phyloP scores from a whole-genome alignment of 37 sponge, comb jelly and placozoan species.

The Halichondria panicea region DNA sequence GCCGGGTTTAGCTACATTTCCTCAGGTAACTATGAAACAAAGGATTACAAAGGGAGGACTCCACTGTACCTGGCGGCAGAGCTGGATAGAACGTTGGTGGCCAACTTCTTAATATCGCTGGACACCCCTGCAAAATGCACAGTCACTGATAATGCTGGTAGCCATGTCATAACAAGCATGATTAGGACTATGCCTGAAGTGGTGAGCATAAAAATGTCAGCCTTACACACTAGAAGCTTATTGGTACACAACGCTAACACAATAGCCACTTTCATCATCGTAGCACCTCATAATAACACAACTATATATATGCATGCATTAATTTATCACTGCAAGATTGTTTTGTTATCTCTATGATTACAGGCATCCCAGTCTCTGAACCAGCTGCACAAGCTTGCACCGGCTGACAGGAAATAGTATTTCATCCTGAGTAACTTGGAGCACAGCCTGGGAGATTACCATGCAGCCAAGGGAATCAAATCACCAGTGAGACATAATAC shows the following conservation, averaged over 20 bases:
- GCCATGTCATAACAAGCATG: slow-evolving; percentile 43
- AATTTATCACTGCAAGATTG: neutral
- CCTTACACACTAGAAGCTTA: too few species aligned
- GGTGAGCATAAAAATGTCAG: slow-evolving; percentile 17
- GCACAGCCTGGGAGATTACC: neutral
- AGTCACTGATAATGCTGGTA: slow-evolving; percentile 32
- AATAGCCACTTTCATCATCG: too few species aligned
- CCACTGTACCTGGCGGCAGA: slow-evolving; percentile 81
- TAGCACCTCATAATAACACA: too few species aligned
- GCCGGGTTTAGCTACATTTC: neutral
- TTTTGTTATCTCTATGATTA: neutral
- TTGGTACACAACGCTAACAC: too few species aligned
- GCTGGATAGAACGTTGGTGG: slow-evolving; percentile 50
- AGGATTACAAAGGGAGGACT: slow-evolving; percentile 52
- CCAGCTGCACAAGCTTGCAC: slow-evolving; percentile 31
- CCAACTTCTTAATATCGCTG: slow-evolving; percentile 29
- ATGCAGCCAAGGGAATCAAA: too few species aligned
- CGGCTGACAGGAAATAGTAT: slow-evolving; percentile 18
- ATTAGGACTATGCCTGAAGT: slow-evolving; percentile 54
- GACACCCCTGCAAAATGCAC: slow-evolving; percentile 31
- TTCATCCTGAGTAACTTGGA: neutral
- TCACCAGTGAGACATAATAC: neutral
- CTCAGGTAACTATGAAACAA: slow-evolving; percentile 19
- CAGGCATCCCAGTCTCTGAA: slow-evolving; percentile 22
- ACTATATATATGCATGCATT: neutral